Percentiles rank a stretch among this genome's conserved stretches.
These are phyloP conservation scores for Eumaeus atala DNA, from an alignment of 1,140 invertebrate genomes.

Conservation along the genomic window DNA sequence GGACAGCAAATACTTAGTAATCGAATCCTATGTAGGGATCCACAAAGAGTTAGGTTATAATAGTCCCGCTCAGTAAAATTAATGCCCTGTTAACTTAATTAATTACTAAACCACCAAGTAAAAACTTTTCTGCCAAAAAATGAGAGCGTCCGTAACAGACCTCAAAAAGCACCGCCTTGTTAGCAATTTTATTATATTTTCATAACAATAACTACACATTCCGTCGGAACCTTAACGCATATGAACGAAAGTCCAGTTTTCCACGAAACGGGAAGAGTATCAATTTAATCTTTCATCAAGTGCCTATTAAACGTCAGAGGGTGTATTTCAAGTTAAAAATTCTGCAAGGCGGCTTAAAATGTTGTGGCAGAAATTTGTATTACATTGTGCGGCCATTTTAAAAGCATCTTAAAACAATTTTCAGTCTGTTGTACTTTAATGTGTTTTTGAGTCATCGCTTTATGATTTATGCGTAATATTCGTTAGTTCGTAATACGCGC, in stretches of 20 bases:
- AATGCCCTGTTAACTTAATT: no score
- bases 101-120: no score
- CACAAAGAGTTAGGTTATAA: no score
- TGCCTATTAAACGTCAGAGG: constrained; percentile 9
- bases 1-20: no score
- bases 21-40: no score
- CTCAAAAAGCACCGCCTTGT: neutral
- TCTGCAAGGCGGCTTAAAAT: neutral
- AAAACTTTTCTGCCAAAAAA: no score
- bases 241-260: neutral
- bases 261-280: neutral
- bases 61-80: no score
- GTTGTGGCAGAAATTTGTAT: neutral
- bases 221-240: neutral
- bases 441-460: no score
- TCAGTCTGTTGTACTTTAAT: neutral
- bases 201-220: neutral
- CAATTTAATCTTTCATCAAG: constrained; percentile 8
- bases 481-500: no score
- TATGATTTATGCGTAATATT: no score
- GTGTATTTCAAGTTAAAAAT: neutral
- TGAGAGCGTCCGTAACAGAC: neutral
- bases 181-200: constrained; percentile 3
- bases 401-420: constrained; percentile 4
- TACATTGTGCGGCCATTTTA: neutral